Evolutionary conservation across 2,113 vertebrate species (phyloP), one percentile per base, ranked within the genome.

Genomic region (Aix galericulata): DNA sequence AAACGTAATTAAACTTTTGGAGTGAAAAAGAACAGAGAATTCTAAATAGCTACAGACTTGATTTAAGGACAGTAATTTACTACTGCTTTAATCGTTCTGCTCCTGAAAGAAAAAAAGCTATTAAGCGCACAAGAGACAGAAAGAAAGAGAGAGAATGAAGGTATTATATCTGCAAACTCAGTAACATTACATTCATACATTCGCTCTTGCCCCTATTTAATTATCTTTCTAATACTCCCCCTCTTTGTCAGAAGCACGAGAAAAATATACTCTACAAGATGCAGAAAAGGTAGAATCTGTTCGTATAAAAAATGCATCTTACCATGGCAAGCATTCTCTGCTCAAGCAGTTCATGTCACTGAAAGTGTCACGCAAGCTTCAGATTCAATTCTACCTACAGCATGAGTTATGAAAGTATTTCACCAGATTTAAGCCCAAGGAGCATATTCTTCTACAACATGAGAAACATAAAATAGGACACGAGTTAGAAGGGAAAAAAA

Each of bases 1-100:
- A 94, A 89, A 82, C 2, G 18, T 63, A 93, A 94, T 95, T 92
- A 92, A 87, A 87, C 18, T 59, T 86, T 1, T 48, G 46, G 55
- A 91, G 56, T 34, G 59, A 84, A 91, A 87, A 74, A 75, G 42
- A 82, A 22, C 36, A 92, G 42, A 85, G 91, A 88, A 75, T 71
- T 87, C 81, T 68, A 58, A 71, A 64, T 56, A 75, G 60, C 52
- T 86, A 60, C 3, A 7, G 53, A 79, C 80, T 82, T 88, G 26
- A 42, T 71, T 76, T 86, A 84, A 86, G 74, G 92, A 34, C 14
- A 86, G 34, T 38, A 17, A 93, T 72, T 82, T 86, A 75, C 36
- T 67, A 58, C 40, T 50, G 92, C 72, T 44, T 62, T 74, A 91
- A 64, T 11, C 68, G 67, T 15, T 68, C 69, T 62, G 9, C 32